A percentile compares a stretch with the other conserved stretches of the same genome.
Conservation (phyloP, 2,113 vertebrate species). For the Solea solea region DNA sequence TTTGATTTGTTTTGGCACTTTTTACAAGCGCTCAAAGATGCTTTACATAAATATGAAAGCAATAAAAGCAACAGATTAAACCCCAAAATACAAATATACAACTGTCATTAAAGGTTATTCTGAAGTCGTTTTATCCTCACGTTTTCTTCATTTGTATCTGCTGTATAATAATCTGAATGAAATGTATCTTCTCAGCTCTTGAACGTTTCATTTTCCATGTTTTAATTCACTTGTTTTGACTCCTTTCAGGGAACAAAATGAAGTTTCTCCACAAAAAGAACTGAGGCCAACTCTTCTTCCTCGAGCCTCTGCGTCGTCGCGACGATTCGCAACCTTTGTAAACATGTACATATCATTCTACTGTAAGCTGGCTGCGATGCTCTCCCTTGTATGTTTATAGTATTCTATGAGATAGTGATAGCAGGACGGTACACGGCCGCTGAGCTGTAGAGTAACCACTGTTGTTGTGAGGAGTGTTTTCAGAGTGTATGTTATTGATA, state of each 20-base stretch:
- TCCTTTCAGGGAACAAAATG: constrained; percentile 95
- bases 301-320: constrained; percentile 34
- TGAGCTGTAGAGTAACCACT: constrained; percentile 89
- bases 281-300: constrained; percentile 70
- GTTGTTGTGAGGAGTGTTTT: constrained; percentile 63
- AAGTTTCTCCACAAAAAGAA: constrained; percentile 99
- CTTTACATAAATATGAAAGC: too few relatives aligned
- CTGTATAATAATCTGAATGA: background rate
- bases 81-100: too few relatives aligned
- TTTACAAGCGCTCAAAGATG: too few relatives aligned
- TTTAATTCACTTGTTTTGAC: constrained; percentile 21
- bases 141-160: background rate
- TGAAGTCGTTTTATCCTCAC: background rate
- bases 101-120: too few relatives aligned
- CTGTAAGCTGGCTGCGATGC: constrained; percentile 73
- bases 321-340: constrained; percentile 30
- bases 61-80: too few relatives aligned
- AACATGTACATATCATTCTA: constrained; percentile 81
- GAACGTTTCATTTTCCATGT: background rate
- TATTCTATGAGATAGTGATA: constrained; percentile 86
- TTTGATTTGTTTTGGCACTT: too few relatives aligned
- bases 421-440: constrained; percentile 81
- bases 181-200: background rate
- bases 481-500: constrained; percentile 65
- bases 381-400: constrained; percentile 82